These are phyloP conservation scores for Homarus americanus DNA, from an alignment of 1,140 invertebrate genomes.

Conservation along the genomic window DNA sequence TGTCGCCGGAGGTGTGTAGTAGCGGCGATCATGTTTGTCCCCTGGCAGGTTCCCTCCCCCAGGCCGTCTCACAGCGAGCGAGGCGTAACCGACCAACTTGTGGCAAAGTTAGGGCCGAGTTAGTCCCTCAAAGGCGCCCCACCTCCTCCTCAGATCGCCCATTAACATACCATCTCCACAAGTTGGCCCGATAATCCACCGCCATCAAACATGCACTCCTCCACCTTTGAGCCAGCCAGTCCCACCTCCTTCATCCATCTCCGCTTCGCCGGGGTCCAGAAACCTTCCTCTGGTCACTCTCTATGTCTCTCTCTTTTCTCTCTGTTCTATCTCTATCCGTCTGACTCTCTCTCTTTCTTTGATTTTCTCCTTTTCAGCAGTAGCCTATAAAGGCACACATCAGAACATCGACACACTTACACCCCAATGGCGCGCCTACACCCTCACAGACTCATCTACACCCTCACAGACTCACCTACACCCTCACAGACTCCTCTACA, in stretches of 20 bases:
- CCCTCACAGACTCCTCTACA: too few species aligned
- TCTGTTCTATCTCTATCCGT: too few species aligned
- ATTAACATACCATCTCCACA: slow-evolving; percentile 49
- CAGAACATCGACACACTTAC: too few species aligned
- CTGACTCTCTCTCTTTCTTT: too few species aligned
- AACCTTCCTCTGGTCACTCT: neutral
- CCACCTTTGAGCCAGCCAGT: neutral
- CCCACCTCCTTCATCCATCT: neutral
- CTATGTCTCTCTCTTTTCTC: neutral
- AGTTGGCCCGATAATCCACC: slow-evolving; percentile 28
- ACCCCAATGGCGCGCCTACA: too few species aligned
- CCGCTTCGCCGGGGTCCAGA: neutral
- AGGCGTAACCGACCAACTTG: neutral
- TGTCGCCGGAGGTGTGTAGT: too few species aligned
- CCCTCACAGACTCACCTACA: too few species aligned
- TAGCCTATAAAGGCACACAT: too few species aligned
- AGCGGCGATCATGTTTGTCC: neutral
- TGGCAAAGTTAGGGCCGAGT: slow-evolving; percentile 20
- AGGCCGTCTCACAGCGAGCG: neutral
- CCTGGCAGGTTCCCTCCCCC: neutral
- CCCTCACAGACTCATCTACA: too few species aligned
- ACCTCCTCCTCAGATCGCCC: slow-evolving; percentile 25
- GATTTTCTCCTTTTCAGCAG: too few species aligned
- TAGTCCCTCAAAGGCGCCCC: slow-evolving; percentile 29
- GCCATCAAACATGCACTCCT: slow-evolving; percentile 11